phyloP scores from a whole-genome alignment of 92 coral and sea anemone genomes.

The Phenganax marumi region DNA sequence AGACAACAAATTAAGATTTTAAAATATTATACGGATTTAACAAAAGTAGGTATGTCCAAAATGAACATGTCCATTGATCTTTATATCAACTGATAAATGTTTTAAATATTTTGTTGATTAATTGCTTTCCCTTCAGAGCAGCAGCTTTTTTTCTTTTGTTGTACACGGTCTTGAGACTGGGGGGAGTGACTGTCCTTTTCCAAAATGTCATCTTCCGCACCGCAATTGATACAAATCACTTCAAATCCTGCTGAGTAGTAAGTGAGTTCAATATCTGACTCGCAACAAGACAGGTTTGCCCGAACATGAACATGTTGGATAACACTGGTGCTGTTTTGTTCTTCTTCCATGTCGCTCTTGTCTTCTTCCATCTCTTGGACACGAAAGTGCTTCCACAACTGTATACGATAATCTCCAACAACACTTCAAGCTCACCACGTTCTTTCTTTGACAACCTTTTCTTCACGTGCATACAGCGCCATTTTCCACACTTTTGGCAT shows the following conservation, averaged over 20 bases:
- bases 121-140: constrained; percentile 11
- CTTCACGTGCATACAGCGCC: constrained; percentile 42
- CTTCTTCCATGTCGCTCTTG: neutral
- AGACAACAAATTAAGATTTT: too few species aligned
- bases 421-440: constrained; percentile 24
- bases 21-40: too few species aligned
- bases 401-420: constrained; percentile 31
- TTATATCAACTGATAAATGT: too few species aligned
- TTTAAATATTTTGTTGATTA: neutral
- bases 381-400: constrained; percentile 28
- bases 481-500: constrained; percentile 49
- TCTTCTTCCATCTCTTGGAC: constrained; percentile 2
- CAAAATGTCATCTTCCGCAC: constrained; percentile 4
- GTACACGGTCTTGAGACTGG: constrained; percentile 26
- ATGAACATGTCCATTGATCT: too few species aligned
- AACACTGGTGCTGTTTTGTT: neutral
- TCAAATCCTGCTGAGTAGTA: constrained; percentile 46
- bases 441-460: constrained; percentile 12
- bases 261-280: constrained; percentile 43
- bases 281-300: constrained; percentile 35
- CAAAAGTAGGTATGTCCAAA: too few species aligned
- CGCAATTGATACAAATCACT: constrained; percentile 27
- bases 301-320: constrained; percentile 29
- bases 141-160: neutral
- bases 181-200: constrained; percentile 21